phyloP scores from a whole-genome alignment of 2,888 invertebrate species.

The Acronicta aceris region DNA sequence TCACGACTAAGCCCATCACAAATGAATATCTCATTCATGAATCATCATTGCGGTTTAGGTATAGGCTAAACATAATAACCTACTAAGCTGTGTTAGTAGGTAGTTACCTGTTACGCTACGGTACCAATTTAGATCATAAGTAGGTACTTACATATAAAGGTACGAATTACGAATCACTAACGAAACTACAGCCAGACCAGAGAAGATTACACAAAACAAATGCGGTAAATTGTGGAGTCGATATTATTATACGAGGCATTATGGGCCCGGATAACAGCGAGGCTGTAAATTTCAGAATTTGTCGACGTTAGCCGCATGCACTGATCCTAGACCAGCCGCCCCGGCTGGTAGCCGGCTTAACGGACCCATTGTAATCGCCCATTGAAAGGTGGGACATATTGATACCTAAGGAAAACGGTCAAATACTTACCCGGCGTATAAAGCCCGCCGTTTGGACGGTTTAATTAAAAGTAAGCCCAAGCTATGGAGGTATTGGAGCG shows the following conservation, averaged over 20 bases:
- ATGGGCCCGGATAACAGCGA: slow-evolving; percentile 24
- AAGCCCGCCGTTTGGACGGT: slow-evolving; percentile 40
- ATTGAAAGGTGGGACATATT: slow-evolving; percentile 51
- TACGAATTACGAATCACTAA: too few relatives aligned
- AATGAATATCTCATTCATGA: too few relatives aligned
- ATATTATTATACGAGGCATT: slow-evolving; percentile 37
- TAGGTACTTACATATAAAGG: too few relatives aligned
- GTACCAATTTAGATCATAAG: slow-evolving; percentile 2
- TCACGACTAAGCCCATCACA: too few relatives aligned
- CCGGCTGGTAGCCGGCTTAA: slow-evolving; percentile 38
- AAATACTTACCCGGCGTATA: slow-evolving; percentile 35
- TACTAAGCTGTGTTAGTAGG: neutral
- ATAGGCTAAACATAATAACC: too few relatives aligned
- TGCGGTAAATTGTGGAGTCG: slow-evolving; percentile 24
- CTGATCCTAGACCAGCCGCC: slow-evolving; percentile 25
- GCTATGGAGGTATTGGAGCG: slow-evolving; percentile 42
- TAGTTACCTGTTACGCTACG: neutral
- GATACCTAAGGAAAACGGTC: slow-evolving; percentile 47
- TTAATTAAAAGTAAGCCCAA: slow-evolving; percentile 53
- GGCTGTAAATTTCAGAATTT: slow-evolving; percentile 60
- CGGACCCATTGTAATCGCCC: slow-evolving; percentile 50
- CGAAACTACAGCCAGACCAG: neutral
- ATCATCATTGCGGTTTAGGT: too few relatives aligned
- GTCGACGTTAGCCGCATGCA: slow-evolving; percentile 54
- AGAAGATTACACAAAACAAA: slow-evolving; percentile 32